Conservation (phyloP, 92 coral and sea anemone genomes). For the Epizoanthus scotinus region DNA sequence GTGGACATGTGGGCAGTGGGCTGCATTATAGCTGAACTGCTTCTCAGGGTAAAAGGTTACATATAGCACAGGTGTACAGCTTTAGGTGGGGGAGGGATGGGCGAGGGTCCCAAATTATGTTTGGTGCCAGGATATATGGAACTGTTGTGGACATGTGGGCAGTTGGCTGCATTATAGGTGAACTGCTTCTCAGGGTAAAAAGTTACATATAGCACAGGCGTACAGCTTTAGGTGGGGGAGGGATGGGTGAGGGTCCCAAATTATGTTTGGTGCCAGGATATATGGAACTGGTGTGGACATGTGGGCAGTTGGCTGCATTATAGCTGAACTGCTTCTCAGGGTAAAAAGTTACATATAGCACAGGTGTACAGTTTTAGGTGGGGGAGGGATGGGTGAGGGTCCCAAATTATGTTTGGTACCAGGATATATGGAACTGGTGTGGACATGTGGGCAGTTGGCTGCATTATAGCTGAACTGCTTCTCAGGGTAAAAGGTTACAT, state of each 20-base stretch:
- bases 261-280: conserved; percentile 93
- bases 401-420: conserved; percentile 76
- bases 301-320: conserved; percentile 98
- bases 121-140: conserved; percentile 98
- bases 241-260: neutral
- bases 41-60: conserved; percentile 68
- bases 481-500: conserved; percentile 62
- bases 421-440: conserved; percentile 97
- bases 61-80: neutral
- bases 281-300: conserved; percentile 99
- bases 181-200: conserved; percentile 89
- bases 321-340: conserved; percentile 94
- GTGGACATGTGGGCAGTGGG: conserved; percentile 99
- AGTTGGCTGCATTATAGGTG: conserved; percentile 94
- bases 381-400: neutral
- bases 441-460: conserved; percentile 99
- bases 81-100: neutral
- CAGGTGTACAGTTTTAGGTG: neutral
- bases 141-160: conserved; percentile 99
- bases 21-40: conserved; percentile 94
- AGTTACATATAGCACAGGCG: neutral
- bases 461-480: conserved; percentile 94
- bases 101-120: conserved; percentile 24
- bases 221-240: neutral
- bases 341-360: conserved; percentile 44